Conservation (phyloP, 1,140 invertebrate genomes). For the Bombus haemorrhoidalis region DNA sequence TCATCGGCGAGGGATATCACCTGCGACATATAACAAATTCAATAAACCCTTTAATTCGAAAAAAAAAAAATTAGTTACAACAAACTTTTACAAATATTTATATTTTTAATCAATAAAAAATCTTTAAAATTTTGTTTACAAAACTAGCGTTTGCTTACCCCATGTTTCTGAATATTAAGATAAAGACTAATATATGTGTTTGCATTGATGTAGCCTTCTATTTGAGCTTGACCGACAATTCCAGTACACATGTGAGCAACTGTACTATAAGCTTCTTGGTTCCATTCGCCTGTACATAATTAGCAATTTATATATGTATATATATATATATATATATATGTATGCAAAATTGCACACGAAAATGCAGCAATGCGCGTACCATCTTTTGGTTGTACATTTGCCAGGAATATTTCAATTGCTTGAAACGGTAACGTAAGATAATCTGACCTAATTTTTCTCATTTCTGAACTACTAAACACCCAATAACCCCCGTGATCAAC, state of each 20-base stretch:
- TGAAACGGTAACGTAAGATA: constrained; percentile 97
- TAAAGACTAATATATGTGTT: constrained; percentile 75
- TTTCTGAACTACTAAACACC: constrained; percentile 87
- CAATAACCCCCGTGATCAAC: constrained; percentile 97
- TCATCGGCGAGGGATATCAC: constrained; percentile 79
- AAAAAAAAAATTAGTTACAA: neutral
- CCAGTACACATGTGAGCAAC: constrained; percentile 90
- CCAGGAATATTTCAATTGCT: constrained; percentile 96
- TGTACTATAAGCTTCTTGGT: constrained; percentile 88
- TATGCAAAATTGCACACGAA: neutral
- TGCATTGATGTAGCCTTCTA: constrained; percentile 89
- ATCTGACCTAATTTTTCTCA: constrained; percentile 95
- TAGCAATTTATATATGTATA: neutral
- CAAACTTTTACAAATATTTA: neutral
- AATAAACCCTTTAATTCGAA: neutral
- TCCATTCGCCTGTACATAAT: constrained; percentile 84
- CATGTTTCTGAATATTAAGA: constrained; percentile 76
- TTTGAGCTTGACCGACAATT: constrained; percentile 92
- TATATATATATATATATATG: too few species aligned
- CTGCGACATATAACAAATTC: constrained; percentile 53
- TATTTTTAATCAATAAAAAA: neutral
- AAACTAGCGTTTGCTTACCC: constrained; percentile 66
- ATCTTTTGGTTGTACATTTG: constrained; percentile 92
- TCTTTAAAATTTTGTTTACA: neutral
- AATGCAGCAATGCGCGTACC: constrained; percentile 82